Conservation (phyloP, 2,113 vertebrate genomes). For the Cricetomys ansorgei region DNA sequence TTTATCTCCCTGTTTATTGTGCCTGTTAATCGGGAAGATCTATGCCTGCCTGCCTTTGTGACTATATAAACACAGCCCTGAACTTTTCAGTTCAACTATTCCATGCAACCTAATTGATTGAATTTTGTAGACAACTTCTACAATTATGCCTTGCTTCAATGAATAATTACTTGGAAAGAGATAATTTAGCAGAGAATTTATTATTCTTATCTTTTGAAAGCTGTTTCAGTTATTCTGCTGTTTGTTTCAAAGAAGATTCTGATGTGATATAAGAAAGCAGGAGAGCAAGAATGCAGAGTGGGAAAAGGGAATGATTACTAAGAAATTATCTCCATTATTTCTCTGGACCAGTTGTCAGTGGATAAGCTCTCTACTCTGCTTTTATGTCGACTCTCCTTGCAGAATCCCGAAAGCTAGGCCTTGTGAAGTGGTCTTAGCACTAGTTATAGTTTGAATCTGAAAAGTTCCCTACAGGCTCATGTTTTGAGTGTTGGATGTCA, state of each 20-base stretch:
- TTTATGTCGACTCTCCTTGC: too few species aligned
- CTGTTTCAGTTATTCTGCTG: neutral
- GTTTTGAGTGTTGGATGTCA: neutral
- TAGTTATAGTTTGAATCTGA: neutral
- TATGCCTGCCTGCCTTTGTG: rapidly evolving
- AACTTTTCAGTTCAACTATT: neutral
- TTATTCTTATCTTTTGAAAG: neutral
- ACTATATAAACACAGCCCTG: rapidly evolving
- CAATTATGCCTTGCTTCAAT: neutral
- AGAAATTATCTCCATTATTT: neutral
- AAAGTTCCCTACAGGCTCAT: neutral
- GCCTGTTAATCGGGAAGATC: neutral
- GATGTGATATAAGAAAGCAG: neutral
- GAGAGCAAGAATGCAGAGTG: neutral
- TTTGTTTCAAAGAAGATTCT: constrained; percentile 9
- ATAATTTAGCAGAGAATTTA: neutral
- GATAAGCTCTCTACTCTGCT: neutral
- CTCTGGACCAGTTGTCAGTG: neutral
- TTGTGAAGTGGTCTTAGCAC: neutral
- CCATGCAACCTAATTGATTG: neutral
- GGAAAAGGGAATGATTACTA: neutral
- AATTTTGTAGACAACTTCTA: neutral
- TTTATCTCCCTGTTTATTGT: rapidly evolving
- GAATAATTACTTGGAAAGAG: neutral
- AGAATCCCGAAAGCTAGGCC: neutral